Percentiles rank a stretch among this genome's conserved stretches.
Evolutionary conservation across 2,797 vertebrate genomes (phyloP).

Genomic region (Moxostoma hubbsi): DNA sequence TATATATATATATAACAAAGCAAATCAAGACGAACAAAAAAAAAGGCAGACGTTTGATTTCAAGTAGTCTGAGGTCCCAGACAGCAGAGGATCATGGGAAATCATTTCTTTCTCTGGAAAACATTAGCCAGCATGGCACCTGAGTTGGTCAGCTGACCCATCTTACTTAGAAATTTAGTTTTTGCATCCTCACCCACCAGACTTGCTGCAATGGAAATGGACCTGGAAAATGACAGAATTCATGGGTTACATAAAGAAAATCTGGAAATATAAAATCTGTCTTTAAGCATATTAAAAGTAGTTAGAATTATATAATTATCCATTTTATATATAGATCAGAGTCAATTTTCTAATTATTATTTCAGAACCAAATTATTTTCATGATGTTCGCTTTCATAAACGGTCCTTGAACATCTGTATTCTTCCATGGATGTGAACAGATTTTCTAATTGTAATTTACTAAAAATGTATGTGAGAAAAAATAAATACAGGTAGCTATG

Average conservation of each 20-base stretch:
- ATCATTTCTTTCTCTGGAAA: conserved; percentile 98
- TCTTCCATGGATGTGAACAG: too few species aligned
- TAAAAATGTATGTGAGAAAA: too few species aligned
- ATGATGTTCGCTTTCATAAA: too few species aligned
- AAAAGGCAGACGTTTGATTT: conserved; percentile 90
- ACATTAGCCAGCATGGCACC: conserved; percentile 98
- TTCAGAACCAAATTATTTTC: too few species aligned
- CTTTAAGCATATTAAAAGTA: too few species aligned
- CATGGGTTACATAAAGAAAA: neutral
- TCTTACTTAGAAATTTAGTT: conserved; percentile 99
- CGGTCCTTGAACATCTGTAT: too few species aligned
- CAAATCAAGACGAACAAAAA: conserved; percentile 75
- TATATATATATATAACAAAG: conserved; percentile 73
- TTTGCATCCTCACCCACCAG: conserved; percentile 98
- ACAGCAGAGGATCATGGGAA: conserved; percentile 77
- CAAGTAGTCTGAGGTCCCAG: conserved; percentile 88
- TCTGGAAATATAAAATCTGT: neutral
- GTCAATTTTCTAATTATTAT: too few species aligned
- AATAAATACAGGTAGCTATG: too few species aligned
- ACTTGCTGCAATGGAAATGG: conserved; percentile 95
- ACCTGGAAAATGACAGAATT: conserved; percentile 72
- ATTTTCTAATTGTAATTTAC: too few species aligned
- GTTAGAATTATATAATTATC: too few species aligned
- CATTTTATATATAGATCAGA: too few species aligned
- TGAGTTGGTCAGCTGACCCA: conserved; percentile 98